Conservation (phyloP, 2,888 invertebrate genomes). For the Andrena fulva region DNA sequence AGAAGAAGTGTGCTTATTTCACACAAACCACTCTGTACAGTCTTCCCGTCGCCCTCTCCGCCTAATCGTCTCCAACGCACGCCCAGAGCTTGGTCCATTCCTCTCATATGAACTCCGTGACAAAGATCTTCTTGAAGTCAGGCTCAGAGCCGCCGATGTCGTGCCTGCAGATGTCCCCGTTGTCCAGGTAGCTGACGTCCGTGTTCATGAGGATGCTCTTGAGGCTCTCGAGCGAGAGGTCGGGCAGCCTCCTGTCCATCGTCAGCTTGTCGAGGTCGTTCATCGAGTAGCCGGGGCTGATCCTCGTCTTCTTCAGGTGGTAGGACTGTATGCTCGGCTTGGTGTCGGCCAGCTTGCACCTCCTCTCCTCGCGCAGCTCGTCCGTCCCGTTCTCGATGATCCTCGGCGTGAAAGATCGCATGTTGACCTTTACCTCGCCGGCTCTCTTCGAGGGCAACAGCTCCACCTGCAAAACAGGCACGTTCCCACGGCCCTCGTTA, state of each 20-base stretch:
- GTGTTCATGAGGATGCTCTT: constrained; percentile 81
- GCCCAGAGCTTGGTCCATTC: not conserved
- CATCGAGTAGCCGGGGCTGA: constrained; percentile 82
- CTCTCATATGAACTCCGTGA: constrained; percentile 85
- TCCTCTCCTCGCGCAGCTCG: constrained; percentile 52
- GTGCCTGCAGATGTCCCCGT: constrained; percentile 83
- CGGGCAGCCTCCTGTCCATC: constrained; percentile 67
- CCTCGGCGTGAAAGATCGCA: constrained; percentile 82
- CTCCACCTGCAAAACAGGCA: constrained; percentile 73
- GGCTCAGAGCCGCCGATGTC: constrained; percentile 85
- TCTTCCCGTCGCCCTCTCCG: not conserved
- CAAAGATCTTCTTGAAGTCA: constrained; percentile 86
- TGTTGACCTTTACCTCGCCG: constrained; percentile 78
- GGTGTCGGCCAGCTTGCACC: constrained; percentile 56
- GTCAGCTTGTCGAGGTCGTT: constrained; percentile 83
- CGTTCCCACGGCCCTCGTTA: constrained; percentile 70
- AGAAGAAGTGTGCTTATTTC: constrained; percentile 16
- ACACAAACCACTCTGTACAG: constrained; percentile 47
- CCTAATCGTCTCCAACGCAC: not conserved
- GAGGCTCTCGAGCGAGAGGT: constrained; percentile 83
- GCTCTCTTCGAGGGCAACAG: constrained; percentile 75
- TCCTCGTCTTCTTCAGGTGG: constrained; percentile 77
- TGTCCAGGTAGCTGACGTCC: constrained; percentile 83
- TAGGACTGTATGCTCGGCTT: constrained; percentile 81
- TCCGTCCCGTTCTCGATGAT: constrained; percentile 77